Conservation (phyloP, 2,888 invertebrate genomes). For the Stenichneumon culpator region DNA sequence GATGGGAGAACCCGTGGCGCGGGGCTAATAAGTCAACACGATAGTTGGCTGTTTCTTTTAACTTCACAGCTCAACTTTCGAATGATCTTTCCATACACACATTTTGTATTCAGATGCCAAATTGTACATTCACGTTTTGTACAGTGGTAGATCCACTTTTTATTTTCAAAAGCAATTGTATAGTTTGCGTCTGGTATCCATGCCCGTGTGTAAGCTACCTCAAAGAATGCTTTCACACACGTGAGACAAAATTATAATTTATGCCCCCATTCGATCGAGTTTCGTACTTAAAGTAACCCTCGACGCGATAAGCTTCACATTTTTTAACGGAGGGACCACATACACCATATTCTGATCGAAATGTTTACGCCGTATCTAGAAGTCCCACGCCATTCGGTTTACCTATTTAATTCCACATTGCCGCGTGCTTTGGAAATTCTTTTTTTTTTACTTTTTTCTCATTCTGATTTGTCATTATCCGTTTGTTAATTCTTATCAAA, state of each 20-base stretch:
- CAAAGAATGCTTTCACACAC: slow-evolving; percentile 24
- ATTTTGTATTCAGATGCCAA: slow-evolving; percentile 37
- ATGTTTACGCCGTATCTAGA: slow-evolving; percentile 30
- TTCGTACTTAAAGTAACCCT: slow-evolving; percentile 75
- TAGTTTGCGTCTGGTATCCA: slow-evolving; percentile 10
- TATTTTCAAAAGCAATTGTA: slow-evolving; percentile 28
- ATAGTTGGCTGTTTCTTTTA: slow-evolving; percentile 60
- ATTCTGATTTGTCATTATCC: slow-evolving; percentile 77
- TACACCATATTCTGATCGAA: slow-evolving; percentile 44
- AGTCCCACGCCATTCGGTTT: slow-evolving; percentile 49
- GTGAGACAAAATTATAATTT: slow-evolving; percentile 30
- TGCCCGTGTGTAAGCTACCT: slow-evolving; percentile 18
- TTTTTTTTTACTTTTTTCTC: slow-evolving; percentile 71
- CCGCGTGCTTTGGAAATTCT: slow-evolving; percentile 61
- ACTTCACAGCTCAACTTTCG: slow-evolving; percentile 40
- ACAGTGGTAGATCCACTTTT: slow-evolving; percentile 24
- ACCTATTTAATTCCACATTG: slow-evolving; percentile 37
- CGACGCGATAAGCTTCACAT: slow-evolving; percentile 46
- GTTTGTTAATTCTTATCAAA: slow-evolving; percentile 65
- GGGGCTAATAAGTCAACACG: slow-evolving; percentile 43
- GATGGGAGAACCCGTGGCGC: slow-evolving; percentile 51
- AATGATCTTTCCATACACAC: slow-evolving; percentile 16
- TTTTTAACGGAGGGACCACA: slow-evolving; percentile 67
- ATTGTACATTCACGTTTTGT: slow-evolving; percentile 31
- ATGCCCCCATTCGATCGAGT: slow-evolving; percentile 64